Evolutionary conservation across 1,140 invertebrate species (phyloP), one percentile per base, ranked within the genome.

Genomic region (Lithobius niger): DNA sequence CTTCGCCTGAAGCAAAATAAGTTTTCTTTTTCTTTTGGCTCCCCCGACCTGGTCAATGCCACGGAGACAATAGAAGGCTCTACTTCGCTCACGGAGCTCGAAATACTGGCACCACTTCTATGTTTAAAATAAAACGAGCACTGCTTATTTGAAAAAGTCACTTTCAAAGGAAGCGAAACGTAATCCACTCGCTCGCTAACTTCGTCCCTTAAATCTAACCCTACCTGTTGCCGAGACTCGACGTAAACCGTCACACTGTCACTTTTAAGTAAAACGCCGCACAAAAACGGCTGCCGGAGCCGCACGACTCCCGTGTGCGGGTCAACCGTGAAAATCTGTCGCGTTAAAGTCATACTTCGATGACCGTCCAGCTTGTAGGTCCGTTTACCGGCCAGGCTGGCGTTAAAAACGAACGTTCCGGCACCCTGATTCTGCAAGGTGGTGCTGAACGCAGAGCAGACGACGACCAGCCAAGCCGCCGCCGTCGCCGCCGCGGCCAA

Each of bases 241-340:
- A 90, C 80, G 69, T 88, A 86, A 60, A 88, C 78, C 2, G 85
- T 87, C 68, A 90, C 88, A 18, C 89, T 74, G 60, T 85, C 82
- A 0, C 86, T 84, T 63, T 89, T n/a, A n/a, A n/a, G 88, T 51
- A 82, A 81, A 6, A 87, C 74, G 26, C 84, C 84, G 69, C 87
- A 91, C 60, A 79, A 76, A n/a, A 90, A 69, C 16, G 71, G 70
- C 59, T 80, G 79, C 56, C 79, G 78, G n/a, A 89, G 66, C 1
- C 77, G 79, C n/a, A 90, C 80, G 49, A 80, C 77, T 1, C 86
- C 88, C 48, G 75, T 79, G 60, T 81, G 78, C 28, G 79, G 76
- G 65, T 86, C 81, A 25, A 91, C 83, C 56, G 79, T 73, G 42
- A 90, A 75, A 47, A 89, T 74, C 62, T 82, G 81, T 55, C 82